A percentile compares a stretch with the other conserved stretches of the same genome.
These are phyloP conservation scores for Danio kyathit DNA, from an alignment of 2,797 vertebrate genomes.

Conservation along the genomic window DNA sequence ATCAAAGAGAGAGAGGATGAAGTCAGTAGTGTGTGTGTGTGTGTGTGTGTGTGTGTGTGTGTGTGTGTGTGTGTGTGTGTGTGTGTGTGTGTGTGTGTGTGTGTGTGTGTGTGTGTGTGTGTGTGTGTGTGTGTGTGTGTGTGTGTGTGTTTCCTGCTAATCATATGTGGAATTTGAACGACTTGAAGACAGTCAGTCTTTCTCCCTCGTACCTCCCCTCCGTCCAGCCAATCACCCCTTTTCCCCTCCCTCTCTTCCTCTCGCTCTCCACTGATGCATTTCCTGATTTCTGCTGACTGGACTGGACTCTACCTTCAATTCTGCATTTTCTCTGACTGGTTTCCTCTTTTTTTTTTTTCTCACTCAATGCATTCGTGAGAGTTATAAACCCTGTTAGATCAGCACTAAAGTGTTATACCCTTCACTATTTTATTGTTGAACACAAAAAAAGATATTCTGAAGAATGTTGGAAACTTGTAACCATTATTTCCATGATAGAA, in stretches of 20 bases:
- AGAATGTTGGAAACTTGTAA: no score
- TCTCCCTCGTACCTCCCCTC: slow-evolving; percentile 75
- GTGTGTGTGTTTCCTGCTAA: slow-evolving; percentile 41
- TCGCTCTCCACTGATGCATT: slow-evolving; percentile 36
- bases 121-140: background rate
- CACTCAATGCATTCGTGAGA: background rate
- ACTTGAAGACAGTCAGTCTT: slow-evolving; percentile 68
- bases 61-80: background rate
- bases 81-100: slow-evolving; percentile 12
- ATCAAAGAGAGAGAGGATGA: background rate
- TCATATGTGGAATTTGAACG: slow-evolving; percentile 56
- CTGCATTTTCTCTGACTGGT: background rate
- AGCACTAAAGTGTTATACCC: background rate
- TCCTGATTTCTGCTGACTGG: slow-evolving; percentile 72
- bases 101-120: no score
- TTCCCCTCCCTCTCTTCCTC: slow-evolving; percentile 20
- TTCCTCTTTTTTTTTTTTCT: slow-evolving; percentile 23
- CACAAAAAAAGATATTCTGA: no score
- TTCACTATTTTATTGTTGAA: no score
- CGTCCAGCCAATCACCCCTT: slow-evolving; percentile 78
- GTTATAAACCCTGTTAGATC: background rate
- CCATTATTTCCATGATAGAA: no score
- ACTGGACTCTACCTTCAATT: slow-evolving; percentile 10
- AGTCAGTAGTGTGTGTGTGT: background rate
- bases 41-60: slow-evolving; percentile 2